Conservation (phyloP, 2,113 vertebrate genomes). For the Scomber japonicus region DNA sequence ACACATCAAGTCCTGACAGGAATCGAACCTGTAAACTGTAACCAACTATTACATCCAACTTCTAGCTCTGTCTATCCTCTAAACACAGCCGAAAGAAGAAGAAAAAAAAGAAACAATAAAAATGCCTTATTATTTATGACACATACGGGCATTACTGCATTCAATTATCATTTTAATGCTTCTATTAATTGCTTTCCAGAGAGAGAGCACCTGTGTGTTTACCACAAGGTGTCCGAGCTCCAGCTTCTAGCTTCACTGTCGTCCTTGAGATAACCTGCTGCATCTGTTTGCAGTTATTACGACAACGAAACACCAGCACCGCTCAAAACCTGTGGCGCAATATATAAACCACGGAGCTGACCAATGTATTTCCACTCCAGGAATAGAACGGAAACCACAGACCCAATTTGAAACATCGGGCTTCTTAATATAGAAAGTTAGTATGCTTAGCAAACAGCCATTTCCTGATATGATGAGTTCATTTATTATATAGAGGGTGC, state of each 20-base stretch:
- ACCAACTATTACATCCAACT: background rate
- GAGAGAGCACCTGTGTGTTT: constrained; percentile 4
- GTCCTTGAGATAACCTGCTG: constrained; percentile 51
- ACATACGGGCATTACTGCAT: background rate
- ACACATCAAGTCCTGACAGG: background rate
- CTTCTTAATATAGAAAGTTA: constrained; percentile 55
- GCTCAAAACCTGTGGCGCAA: constrained; percentile 58
- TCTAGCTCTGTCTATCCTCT: background rate
- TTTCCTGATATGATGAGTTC: constrained; percentile 5
- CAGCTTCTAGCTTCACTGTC: constrained; percentile 8
- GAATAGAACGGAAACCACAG: constrained; percentile 73
- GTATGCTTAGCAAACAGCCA: constrained; percentile 23
- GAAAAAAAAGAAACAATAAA: background rate
- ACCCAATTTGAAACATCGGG: constrained; percentile 50
- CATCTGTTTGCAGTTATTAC: constrained; percentile 44
- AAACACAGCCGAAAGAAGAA: background rate
- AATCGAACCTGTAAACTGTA: background rate
- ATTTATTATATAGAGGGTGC: background rate
- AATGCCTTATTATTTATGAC: background rate
- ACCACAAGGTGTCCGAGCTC: constrained; percentile 22
- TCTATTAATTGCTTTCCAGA: background rate
- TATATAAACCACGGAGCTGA: constrained; percentile 67
- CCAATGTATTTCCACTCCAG: constrained; percentile 66
- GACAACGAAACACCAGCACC: constrained; percentile 18
- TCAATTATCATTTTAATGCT: background rate